Percentiles rank a stretch among this genome's conserved stretches.
Evolutionary conservation across 2,888 invertebrate genomes (phyloP).

Genomic region (Lasioglossum calceatum): DNA sequence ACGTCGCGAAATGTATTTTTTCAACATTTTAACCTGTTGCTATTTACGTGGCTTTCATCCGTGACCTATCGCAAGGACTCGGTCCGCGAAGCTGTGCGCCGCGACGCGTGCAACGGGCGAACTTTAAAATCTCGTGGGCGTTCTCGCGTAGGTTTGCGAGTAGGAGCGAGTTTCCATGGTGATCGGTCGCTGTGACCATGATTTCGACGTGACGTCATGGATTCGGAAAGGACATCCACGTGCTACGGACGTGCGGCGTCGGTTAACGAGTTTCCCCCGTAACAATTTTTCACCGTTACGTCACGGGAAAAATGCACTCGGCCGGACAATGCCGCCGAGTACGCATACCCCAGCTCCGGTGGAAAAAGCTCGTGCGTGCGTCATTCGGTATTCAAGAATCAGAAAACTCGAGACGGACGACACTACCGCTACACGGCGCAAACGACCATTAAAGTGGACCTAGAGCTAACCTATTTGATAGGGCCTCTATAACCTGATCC

Average conservation of each 20-base stretch:
- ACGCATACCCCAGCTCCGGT: background rate
- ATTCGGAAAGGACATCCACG: slow-evolving; percentile 51
- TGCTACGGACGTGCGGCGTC: slow-evolving; percentile 16
- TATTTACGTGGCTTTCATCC: slow-evolving; percentile 62
- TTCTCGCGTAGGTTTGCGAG: slow-evolving; percentile 39
- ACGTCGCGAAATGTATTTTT: slow-evolving; percentile 28
- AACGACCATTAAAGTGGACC: background rate
- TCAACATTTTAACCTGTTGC: slow-evolving; percentile 67
- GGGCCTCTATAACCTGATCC: background rate
- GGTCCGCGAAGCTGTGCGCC: slow-evolving; percentile 64
- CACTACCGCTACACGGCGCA: background rate
- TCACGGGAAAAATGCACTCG: slow-evolving; percentile 26
- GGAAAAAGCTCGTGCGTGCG: background rate
- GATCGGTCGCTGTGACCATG: slow-evolving; percentile 69
- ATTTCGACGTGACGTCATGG: slow-evolving; percentile 67
- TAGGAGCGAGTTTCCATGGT: slow-evolving; percentile 59
- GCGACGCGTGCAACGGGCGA: slow-evolving; percentile 41
- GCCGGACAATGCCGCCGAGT: background rate
- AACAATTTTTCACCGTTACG: slow-evolving; percentile 52
- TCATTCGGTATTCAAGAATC: background rate
- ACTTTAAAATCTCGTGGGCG: slow-evolving; percentile 73
- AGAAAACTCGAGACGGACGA: background rate
- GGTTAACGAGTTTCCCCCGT: slow-evolving; percentile 38
- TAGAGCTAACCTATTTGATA: background rate
- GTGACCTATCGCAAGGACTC: slow-evolving; percentile 68